These are phyloP conservation scores for Chloroceryle amazona DNA, from an alignment of 2,797 vertebrate species.

Conservation along the genomic window DNA sequence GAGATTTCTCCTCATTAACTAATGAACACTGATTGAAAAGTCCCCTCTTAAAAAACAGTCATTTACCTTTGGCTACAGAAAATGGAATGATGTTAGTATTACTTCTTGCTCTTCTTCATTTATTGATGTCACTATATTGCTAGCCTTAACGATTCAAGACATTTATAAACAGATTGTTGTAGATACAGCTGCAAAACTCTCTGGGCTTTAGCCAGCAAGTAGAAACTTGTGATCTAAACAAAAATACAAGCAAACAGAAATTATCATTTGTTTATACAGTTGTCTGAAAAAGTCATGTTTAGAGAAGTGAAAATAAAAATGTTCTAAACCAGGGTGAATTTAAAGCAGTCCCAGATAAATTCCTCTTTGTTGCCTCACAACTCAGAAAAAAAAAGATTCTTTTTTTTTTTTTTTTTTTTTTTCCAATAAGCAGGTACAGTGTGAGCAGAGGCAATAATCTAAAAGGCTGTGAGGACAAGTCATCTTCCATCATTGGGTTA, in stretches of 20 bases:
- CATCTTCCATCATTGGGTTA: not conserved
- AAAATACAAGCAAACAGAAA: not conserved
- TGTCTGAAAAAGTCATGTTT: not conserved
- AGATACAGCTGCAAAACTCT: not conserved
- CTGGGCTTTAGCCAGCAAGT: not conserved
- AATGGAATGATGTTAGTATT: conserved; percentile 37
- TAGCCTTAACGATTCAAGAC: not conserved
- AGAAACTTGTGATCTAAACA: conserved; percentile 55
- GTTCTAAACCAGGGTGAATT: not conserved
- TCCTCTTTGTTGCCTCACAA: not conserved
- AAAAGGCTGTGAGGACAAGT: not conserved
- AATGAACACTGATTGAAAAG: not conserved
- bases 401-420: not conserved
- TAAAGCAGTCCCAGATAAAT: not conserved
- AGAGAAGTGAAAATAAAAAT: not conserved
- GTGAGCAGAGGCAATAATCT: not conserved
- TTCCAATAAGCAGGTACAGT: not conserved
- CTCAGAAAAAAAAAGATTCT: not conserved
- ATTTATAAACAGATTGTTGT: conserved; percentile 40
- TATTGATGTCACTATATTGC: not conserved
- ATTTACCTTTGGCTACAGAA: conserved; percentile 36
- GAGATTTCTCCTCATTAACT: conserved; percentile 15
- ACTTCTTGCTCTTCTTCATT: conserved; percentile 35
- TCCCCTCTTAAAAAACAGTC: conserved; percentile 3
- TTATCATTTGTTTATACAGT: not conserved